phyloP scores from a whole-genome alignment of 2,113 vertebrate species.

The Pipa parva region DNA sequence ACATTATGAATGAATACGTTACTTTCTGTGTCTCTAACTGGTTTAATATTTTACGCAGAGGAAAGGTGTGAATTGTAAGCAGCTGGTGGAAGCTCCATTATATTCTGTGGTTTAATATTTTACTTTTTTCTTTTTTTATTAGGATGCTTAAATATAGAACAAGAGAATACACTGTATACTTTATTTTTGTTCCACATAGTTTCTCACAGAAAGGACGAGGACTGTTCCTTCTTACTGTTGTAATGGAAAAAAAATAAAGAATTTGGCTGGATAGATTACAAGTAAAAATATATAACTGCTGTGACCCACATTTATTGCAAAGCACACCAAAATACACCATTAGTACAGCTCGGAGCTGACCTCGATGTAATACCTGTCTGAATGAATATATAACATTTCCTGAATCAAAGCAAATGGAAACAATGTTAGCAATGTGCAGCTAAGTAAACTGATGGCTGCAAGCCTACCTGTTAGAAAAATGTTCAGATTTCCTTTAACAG shows the following conservation, averaged over 20 bases:
- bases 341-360: slow-evolving; percentile 2
- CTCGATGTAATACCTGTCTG: slow-evolving; percentile 5
- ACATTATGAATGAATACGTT: too few relatives aligned
- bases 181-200: neutral
- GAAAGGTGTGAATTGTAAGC: too few relatives aligned
- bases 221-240: neutral
- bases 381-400: slow-evolving; percentile 12
- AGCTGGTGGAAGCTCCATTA: too few relatives aligned
- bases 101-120: too few relatives aligned
- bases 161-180: too few relatives aligned
- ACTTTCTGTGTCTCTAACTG: too few relatives aligned
- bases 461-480: slow-evolving; percentile 16
- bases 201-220: neutral
- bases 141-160: too few relatives aligned
- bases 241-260: neutral
- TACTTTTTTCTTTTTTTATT: too few relatives aligned
- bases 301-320: slow-evolving; percentile 21
- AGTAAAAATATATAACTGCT: slow-evolving; percentile 8
- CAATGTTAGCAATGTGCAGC: neutral
- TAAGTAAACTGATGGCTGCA: slow-evolving; percentile 24
- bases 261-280: neutral
- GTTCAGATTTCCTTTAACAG: slow-evolving; percentile 14
- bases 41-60: too few relatives aligned
- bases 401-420: slow-evolving; percentile 3
- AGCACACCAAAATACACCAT: neutral